Base-by-base conservation (phyloP, 2,113 vertebrate species). In the Thunnus thynnus region DNA sequence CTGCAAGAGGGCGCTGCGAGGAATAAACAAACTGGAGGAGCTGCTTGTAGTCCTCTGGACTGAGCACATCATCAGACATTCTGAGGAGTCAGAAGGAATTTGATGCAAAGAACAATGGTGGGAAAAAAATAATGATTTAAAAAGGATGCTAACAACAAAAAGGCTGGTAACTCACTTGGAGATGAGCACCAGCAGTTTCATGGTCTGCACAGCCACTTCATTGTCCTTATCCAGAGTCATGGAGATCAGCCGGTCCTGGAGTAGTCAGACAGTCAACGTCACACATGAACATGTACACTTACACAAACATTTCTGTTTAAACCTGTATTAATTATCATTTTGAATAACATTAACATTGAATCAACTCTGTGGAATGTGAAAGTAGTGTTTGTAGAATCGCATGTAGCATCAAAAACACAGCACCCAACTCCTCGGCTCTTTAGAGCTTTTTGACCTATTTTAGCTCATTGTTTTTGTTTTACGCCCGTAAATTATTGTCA, bases 181-280 rank as follows among this genome's bases (percentile, higher is more conserved):
- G 87, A 98, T 96, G 84, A 96, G 92, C 64, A 96, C 89, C 88
- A 97, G 94, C 66, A 98, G 95, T 91, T 96, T 97, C 95, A 98
- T 94, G 80, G 96, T 95, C 94, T 97, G 97, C 71, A 97, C 94
- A 20, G 96, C 95, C 87, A 98, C 97, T 88, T 98, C 97, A 73
- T 95, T 95, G 93, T 98, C 97, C 89, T 96, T 97, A 90, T 98
- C 97, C 94, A 97, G 92, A 67, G 95, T 95, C 97, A 98, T 97
- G 82, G 97, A 97, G 82, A 97, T 91, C 90, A 98, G 96, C 88
- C 97, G 95, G 66, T 96, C 96, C 97, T 98, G 86, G 60, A 87
- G 88, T 81, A 80, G 13, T 79, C 80, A 89, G 9, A 76, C 13
- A 56, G 4, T 30, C 30, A 63, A 62, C 8, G 44, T 18, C 2